These are phyloP conservation scores for Caerostris extrusa DNA, from an alignment of 1,140 invertebrate genomes.

Conservation along the genomic window DNA sequence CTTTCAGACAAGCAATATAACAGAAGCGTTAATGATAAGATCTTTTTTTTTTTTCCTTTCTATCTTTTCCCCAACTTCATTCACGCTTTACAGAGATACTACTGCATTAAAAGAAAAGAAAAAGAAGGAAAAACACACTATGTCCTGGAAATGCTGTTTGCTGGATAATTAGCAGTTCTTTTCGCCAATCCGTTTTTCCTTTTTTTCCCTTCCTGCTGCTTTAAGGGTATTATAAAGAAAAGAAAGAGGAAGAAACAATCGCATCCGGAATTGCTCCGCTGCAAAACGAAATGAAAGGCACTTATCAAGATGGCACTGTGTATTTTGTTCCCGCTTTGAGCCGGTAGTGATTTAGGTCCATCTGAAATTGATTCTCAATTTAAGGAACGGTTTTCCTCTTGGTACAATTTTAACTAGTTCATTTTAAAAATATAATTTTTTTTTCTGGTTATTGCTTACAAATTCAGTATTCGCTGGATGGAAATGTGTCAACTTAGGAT, in stretches of 20 bases:
- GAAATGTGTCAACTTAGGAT: background rate
- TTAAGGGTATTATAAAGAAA: conserved; percentile 52
- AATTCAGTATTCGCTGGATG: background rate
- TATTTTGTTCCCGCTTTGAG: conserved; percentile 21
- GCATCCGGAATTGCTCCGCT: conserved; percentile 47
- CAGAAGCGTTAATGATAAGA: conserved; percentile 60
- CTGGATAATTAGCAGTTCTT: conserved; percentile 72
- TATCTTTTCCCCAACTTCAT: background rate
- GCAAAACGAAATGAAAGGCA: conserved; percentile 20
- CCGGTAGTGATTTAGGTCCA: background rate
- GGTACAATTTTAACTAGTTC: background rate
- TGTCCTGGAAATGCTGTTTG: conserved; percentile 61
- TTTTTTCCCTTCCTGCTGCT: background rate
- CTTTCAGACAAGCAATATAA: conserved; percentile 40
- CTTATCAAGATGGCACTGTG: conserved; percentile 57
- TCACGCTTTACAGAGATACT: conserved; percentile 8
- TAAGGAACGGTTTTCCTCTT: background rate
- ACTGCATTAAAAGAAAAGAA: conserved; percentile 54
- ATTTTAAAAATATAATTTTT: background rate
- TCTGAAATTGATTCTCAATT: conserved; percentile 36
- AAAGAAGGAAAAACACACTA: background rate
- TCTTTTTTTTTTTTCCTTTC: conserved; percentile 6
- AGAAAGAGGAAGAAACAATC: conserved; percentile 41
- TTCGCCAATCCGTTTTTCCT: conserved; percentile 30
- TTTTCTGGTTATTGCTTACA: background rate